phyloP scores from a whole-genome alignment of 2,797 vertebrate species.

The Poecilia velifera region DNA sequence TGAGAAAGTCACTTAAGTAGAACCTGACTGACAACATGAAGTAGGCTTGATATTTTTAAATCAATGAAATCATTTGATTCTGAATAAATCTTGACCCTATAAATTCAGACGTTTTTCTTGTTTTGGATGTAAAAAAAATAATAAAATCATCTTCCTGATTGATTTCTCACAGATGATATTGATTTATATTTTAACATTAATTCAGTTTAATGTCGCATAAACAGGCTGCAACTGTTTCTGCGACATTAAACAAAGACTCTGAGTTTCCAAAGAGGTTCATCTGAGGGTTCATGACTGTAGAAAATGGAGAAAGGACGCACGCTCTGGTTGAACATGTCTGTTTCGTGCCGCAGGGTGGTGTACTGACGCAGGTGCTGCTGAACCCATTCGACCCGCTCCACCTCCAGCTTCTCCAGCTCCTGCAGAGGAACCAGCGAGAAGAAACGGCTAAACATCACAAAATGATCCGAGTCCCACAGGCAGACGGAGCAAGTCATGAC shows the following conservation, averaged over 20 bases:
- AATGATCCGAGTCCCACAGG: not conserved
- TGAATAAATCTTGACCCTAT: not conserved
- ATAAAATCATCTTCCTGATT: not conserved
- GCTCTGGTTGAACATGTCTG: conserved; percentile 99
- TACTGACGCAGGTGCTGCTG: conserved; percentile 95
- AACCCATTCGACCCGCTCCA: conserved; percentile 96
- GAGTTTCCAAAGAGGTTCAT: no score
- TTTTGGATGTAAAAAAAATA: no score
- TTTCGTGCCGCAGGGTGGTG: conserved; percentile 94
- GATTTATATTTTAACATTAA: not conserved
- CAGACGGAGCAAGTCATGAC: not conserved
- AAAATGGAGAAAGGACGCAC: conserved; percentile 79
- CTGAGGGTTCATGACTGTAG: not conserved
- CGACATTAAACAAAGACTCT: not conserved
- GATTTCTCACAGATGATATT: not conserved
- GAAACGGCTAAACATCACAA: not conserved
- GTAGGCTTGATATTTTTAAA: no score
- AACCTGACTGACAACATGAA: no score
- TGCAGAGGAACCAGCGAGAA: conserved; percentile 48
- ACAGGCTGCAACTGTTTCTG: not conserved
- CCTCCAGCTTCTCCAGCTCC: conserved; percentile 97
- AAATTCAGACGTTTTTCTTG: not conserved
- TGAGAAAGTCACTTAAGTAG: not conserved
- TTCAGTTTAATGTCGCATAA: not conserved
- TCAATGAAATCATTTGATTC: no score